Evolutionary conservation across 2,797 vertebrate species (phyloP).

Genomic region (Apodemus agrarius): DNA sequence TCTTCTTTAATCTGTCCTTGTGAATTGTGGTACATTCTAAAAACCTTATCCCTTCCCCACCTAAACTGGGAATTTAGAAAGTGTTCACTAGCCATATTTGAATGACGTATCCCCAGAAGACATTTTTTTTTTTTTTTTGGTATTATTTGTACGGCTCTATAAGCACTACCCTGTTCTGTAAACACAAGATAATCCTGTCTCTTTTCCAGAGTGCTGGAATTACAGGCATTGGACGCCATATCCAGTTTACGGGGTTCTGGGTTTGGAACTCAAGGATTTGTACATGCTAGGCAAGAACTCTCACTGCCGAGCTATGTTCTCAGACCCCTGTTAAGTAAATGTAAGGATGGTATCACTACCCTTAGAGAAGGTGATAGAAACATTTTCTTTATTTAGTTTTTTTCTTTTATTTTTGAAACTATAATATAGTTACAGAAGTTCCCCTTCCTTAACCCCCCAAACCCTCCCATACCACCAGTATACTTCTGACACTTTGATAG

Average conservation of each 20-base stretch:
- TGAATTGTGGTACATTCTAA: not conserved
- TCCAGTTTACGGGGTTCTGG: not conserved
- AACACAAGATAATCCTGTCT: not conserved
- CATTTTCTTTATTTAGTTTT: not conserved
- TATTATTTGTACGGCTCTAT: not conserved
- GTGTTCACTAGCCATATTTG: not conserved
- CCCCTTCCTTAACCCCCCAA: too few species aligned
- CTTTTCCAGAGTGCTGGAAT: not conserved
- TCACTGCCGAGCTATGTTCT: not conserved
- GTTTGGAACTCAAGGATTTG: not conserved
- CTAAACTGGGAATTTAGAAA: slow-evolving; percentile 22
- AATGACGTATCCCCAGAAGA: not conserved
- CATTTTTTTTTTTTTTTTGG: too few species aligned
- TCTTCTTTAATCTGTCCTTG: not conserved
- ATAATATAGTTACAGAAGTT: not conserved
- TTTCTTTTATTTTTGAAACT: not conserved
- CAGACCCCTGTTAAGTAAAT: not conserved
- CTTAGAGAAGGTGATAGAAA: not conserved
- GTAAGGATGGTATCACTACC: not conserved
- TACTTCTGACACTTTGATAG: not conserved
- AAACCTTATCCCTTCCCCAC: not conserved
- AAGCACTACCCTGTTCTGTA: not conserved
- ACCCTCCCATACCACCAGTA: not conserved
- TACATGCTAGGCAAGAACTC: not conserved
- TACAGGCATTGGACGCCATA: not conserved